Conservation (phyloP, 1,140 invertebrate species). For the Galleria mellonella region DNA sequence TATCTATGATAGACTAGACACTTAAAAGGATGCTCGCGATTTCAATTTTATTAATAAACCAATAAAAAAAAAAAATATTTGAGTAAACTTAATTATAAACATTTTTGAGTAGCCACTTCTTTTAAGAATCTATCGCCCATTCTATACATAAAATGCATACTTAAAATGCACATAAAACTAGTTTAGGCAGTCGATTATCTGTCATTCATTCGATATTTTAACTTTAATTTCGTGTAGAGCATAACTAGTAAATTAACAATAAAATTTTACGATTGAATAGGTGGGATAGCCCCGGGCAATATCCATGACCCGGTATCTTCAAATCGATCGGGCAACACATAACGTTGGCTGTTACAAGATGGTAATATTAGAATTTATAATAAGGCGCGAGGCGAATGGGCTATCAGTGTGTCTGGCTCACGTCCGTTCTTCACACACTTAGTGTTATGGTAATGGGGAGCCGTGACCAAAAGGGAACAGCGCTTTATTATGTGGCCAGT, state of each 20-base stretch:
- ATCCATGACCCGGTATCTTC: slow-evolving; percentile 28
- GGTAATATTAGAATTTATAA: slow-evolving; percentile 42
- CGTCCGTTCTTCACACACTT: slow-evolving; percentile 28
- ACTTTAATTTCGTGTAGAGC: slow-evolving; percentile 5
- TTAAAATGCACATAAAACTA: too few species aligned
- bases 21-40: too few species aligned
- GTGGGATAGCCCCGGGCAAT: slow-evolving; percentile 15
- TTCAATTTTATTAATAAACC: too few species aligned
- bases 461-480: slow-evolving; percentile 38
- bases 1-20: too few species aligned
- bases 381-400: slow-evolving; percentile 21
- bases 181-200: too few species aligned
- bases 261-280: slow-evolving; percentile 32
- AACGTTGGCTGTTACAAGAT: slow-evolving; percentile 24
- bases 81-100: too few species aligned
- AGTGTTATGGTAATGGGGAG: slow-evolving; percentile 38
- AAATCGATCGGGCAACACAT: slow-evolving; percentile 29
- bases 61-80: too few species aligned
- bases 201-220: too few species aligned
- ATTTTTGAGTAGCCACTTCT: too few species aligned
- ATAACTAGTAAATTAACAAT: slow-evolving; percentile 26
- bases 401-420: slow-evolving; percentile 21
- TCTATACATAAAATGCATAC: too few species aligned
- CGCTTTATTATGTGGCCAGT: slow-evolving; percentile 17
- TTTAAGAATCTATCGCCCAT: background rate